Evolutionary conservation across 1,140 invertebrate species (phyloP).

Genomic region (Pemphigus obesinymphae): DNA sequence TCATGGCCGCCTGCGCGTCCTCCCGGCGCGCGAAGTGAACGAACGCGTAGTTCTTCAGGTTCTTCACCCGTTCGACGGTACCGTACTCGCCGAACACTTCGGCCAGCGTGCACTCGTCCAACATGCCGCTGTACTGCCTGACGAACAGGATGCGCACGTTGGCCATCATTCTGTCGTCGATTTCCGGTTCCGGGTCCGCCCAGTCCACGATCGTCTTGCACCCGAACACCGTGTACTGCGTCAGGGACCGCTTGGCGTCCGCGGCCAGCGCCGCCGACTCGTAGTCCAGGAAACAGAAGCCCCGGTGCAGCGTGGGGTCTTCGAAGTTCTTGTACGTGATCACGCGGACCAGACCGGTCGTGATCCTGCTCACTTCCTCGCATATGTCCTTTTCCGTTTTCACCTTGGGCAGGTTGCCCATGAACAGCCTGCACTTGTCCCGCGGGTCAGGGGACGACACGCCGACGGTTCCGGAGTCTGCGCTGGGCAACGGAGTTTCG

Average conservation of each 20-base stretch:
- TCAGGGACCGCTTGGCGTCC: not conserved
- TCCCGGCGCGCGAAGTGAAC: not conserved
- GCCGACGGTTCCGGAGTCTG: not conserved
- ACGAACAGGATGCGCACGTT: conserved; percentile 14
- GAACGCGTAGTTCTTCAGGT: conserved; percentile 21
- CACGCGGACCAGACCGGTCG: not conserved
- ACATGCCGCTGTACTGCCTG: not conserved
- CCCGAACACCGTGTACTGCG: not conserved
- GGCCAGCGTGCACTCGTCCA: not conserved
- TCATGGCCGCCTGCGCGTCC: not conserved
- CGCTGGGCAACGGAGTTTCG: too few species aligned
- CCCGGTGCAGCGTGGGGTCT: not conserved
- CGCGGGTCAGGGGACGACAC: not conserved
- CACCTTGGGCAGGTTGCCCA: conserved; percentile 6
- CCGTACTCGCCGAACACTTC: not conserved
- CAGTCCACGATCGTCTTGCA: conserved; percentile 24
- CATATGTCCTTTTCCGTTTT: not conserved
- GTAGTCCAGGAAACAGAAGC: conserved; percentile 30
- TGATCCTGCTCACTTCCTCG: not conserved
- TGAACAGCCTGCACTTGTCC: not conserved
- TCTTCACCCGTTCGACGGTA: not conserved
- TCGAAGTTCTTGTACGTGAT: conserved; percentile 26
- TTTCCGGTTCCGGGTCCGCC: conserved; percentile 24
- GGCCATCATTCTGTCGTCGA: not conserved
- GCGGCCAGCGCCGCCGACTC: not conserved